Conservation (phyloP, 1,140 invertebrate genomes). For the Danaus plexippus region DNA sequence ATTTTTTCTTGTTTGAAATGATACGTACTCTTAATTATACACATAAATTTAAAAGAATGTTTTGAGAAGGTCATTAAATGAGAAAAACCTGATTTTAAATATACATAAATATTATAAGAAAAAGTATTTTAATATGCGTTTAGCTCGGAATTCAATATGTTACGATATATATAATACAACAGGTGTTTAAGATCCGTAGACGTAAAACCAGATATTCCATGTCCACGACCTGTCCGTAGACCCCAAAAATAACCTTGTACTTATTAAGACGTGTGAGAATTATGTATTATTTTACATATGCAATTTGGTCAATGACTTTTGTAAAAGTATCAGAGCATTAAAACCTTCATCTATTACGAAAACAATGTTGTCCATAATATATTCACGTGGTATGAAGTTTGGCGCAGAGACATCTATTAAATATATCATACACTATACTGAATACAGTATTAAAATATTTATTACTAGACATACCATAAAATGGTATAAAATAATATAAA, state of each 20-base stretch:
- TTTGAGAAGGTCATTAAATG: too few relatives aligned
- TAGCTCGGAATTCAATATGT: too few relatives aligned
- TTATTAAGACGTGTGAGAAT: constrained; percentile 23
- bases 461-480: not conserved
- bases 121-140: too few relatives aligned
- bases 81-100: too few relatives aligned
- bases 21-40: too few relatives aligned
- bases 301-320: constrained; percentile 37
- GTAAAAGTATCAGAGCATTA: constrained; percentile 35
- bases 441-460: not conserved
- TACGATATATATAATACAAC: too few relatives aligned
- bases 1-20: too few relatives aligned
- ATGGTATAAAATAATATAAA: not conserved
- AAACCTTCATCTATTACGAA: constrained; percentile 27
- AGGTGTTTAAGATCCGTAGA: too few relatives aligned
- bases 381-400: constrained; percentile 8
- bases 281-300: constrained; percentile 30
- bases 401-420: not conserved
- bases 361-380: constrained; percentile 30
- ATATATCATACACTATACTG: too few relatives aligned
- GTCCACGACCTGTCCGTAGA: constrained; percentile 12
- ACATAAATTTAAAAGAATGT: too few relatives aligned
- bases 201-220: not conserved
- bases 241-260: constrained; percentile 22
- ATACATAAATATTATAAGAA: too few relatives aligned